A percentile compares a stretch with the other conserved stretches of the same genome.
These are phyloP conservation scores for Campylomormyrus tamandua DNA, from an alignment of 2,113 vertebrate species.

Conservation along the genomic window DNA sequence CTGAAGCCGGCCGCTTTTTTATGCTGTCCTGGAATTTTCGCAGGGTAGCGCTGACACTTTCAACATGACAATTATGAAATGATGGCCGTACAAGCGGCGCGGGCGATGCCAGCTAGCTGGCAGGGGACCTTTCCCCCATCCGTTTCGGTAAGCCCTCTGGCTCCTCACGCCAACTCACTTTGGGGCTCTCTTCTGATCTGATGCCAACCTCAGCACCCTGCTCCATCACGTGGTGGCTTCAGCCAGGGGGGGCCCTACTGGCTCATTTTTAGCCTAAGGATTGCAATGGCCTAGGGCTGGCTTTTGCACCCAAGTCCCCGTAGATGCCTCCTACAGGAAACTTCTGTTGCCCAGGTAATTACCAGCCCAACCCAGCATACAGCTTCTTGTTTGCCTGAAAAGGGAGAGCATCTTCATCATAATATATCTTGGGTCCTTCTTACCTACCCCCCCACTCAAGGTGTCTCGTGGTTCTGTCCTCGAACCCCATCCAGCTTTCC, in stretches of 20 bases:
- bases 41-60: neutral
- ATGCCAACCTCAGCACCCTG: neutral
- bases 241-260: neutral
- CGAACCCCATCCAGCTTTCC: neutral
- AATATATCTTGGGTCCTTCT: neutral
- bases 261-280: neutral
- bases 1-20: neutral
- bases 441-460: neutral
- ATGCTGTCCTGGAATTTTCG: neutral
- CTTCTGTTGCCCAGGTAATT: neutral
- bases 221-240: neutral
- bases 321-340: neutral
- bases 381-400: neutral
- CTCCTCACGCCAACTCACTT: neutral
- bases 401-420: neutral
- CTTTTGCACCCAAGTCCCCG: neutral
- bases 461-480: neutral
- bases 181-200: neutral
- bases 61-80: neutral
- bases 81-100: neutral
- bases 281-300: neutral
- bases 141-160: neutral
- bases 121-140: neutral
- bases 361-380: neutral
- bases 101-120: neutral